Percentiles rank a stretch among this genome's conserved stretches.
Evolutionary conservation across 2,888 invertebrate species (phyloP).

Genomic region (Cephus pygmeus): DNA sequence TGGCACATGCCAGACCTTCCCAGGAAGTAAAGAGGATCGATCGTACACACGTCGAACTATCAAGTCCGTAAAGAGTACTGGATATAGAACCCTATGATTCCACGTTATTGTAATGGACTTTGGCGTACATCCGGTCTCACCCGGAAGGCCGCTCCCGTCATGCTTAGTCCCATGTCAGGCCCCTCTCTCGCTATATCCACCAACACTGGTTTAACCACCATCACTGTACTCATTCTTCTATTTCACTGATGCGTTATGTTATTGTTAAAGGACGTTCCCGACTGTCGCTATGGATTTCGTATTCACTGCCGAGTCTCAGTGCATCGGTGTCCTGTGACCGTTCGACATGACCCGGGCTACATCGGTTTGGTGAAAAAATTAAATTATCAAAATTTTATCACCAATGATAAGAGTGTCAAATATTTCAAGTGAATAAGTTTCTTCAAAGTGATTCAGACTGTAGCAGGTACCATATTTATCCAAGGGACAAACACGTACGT

Average conservation of each 20-base stretch:
- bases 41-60: neutral
- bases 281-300: constrained; percentile 24
- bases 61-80: neutral
- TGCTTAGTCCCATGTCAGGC: constrained; percentile 29
- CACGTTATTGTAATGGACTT: constrained; percentile 12
- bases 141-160: constrained; percentile 63
- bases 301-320: constrained; percentile 37
- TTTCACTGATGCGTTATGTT: constrained; percentile 32
- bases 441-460: neutral
- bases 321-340: constrained; percentile 45
- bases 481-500: neutral
- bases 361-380: neutral
- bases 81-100: constrained; percentile 4
- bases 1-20: neutral
- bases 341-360: constrained; percentile 26
- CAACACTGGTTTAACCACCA: constrained; percentile 22
- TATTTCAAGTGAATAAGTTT: neutral
- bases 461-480: neutral
- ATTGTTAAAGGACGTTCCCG: constrained; percentile 27
- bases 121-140: constrained; percentile 52
- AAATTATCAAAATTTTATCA: neutral
- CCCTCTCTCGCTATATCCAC: constrained; percentile 24
- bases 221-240: constrained; percentile 8
- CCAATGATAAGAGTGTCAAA: neutral
- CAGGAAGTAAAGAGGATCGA: neutral